Evolutionary conservation across 92 coral and sea anemone species (phyloP).

Genomic region (Plumapathes pennacea): DNA sequence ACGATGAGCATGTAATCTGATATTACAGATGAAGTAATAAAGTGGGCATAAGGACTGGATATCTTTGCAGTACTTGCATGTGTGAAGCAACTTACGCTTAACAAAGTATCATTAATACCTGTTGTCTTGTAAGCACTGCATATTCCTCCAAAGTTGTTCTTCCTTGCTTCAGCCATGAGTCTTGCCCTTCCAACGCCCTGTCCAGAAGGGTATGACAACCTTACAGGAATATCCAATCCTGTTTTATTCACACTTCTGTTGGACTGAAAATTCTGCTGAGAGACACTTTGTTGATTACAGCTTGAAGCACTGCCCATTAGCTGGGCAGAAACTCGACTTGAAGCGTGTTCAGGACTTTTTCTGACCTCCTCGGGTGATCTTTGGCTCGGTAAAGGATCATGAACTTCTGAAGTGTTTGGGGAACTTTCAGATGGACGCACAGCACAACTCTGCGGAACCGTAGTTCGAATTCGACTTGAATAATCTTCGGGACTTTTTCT

Average conservation of each 20-base stretch:
- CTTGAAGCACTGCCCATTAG: neutral
- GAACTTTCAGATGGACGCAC: neutral
- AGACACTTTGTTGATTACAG: neutral
- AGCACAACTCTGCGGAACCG: too few relatives aligned
- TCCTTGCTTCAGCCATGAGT: conserved; percentile 66
- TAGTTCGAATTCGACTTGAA: too few relatives aligned
- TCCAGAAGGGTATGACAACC: conserved; percentile 3
- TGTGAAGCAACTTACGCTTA: neutral
- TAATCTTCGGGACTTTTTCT: too few relatives aligned
- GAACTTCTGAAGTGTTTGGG: too few relatives aligned
- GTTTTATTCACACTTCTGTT: neutral
- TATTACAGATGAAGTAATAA: too few relatives aligned
- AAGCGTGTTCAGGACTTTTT: neutral
- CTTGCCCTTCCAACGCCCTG: conserved; percentile 80
- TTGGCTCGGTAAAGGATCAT: too few relatives aligned
- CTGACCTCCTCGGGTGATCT: neutral
- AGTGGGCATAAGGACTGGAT: neutral
- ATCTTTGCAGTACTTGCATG: neutral
- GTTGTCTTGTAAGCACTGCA: conserved; percentile 5
- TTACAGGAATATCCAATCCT: neutral
- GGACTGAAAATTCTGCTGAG: neutral
- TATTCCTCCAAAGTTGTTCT: conserved; percentile 77
- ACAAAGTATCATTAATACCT: conserved; percentile 5
- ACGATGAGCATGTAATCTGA: too few relatives aligned
- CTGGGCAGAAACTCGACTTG: neutral